Evolutionary conservation across 2,113 vertebrate species (phyloP), one percentile per base, ranked within the genome.

Genomic region (Callospermophilus lateralis): DNA sequence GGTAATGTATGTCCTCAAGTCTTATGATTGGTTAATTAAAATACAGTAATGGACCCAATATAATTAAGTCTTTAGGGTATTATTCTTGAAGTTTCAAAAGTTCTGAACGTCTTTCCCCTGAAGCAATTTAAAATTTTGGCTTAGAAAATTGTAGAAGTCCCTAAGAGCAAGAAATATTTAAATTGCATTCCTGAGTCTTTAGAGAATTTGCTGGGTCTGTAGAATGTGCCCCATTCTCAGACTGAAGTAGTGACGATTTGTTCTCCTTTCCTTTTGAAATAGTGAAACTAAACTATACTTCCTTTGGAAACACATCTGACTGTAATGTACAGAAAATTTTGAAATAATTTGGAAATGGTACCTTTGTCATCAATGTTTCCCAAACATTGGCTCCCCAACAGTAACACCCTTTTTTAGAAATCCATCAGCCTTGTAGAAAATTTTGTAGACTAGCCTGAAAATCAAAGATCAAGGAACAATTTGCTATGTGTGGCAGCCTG

Each of bases 41-140:
- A 70, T 58, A 76, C 6, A 86, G 22, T 53, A 94, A 94, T 79
- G 48, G 4, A 28, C 89, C 39, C 89, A 74, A 91, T 83, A 65
- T 97, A 95, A 97, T 96, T 97, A 97, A 92, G 51, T 94, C 96
- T 97, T 87, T 32, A 92, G 96, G 93, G 97, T 26, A 96, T 97
- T 97, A 65, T 86, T 92, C 32, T 92, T 92, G 55, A 93, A 92
- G 39, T 81, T 95, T 97, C 39, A 20, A 76, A 97, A 95, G 74
- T 96, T 97, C 93, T 92, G 20, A 87, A 68, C 13, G 42, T 92
- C 10, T 87, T 90, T 83, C 28, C 70, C 79, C 53, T 90, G 58
- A 80, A 90, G 88, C 92, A 96, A 97, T 92, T 97, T 97, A 84
- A 95, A 97, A 65, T 77, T 45, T 78, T 77, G 32, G 20, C 80